Conservation (phyloP, 2,113 vertebrate species). For the Shinisaurus crocodilurus region DNA sequence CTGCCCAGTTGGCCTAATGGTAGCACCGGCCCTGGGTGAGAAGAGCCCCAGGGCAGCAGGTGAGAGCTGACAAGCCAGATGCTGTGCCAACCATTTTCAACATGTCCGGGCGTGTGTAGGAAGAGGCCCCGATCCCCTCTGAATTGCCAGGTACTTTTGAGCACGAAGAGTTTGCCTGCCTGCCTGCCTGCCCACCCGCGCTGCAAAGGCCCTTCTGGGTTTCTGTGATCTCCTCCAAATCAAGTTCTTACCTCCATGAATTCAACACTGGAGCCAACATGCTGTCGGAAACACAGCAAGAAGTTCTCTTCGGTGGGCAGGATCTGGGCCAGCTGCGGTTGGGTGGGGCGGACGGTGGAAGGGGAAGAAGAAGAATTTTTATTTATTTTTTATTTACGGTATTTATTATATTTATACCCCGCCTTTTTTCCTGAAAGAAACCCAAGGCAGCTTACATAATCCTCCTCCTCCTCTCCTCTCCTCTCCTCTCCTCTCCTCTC, state of each 20-base stretch:
- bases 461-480: no score
- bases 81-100: not conserved
- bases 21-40: no score
- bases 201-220: not conserved
- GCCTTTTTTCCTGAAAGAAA: no score
- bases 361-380: no score
- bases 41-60: not conserved
- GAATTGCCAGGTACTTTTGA: not conserved
- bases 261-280: conserved; percentile 90
- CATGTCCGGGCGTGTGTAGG: not conserved
- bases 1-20: no score
- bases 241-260: conserved; percentile 92
- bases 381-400: no score
- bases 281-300: conserved; percentile 94
- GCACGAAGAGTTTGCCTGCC: not conserved
- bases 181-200: no score
- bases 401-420: no score
- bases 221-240: not conserved
- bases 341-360: not conserved
- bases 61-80: no score
- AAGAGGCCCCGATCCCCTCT: not conserved
- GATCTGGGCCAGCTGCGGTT: conserved; percentile 91
- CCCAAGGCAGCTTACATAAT: no score
- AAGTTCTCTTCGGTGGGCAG: conserved; percentile 97
- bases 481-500: no score